Conservation (phyloP, 2,888 invertebrate genomes). For the Heteropelma amictum region DNA sequence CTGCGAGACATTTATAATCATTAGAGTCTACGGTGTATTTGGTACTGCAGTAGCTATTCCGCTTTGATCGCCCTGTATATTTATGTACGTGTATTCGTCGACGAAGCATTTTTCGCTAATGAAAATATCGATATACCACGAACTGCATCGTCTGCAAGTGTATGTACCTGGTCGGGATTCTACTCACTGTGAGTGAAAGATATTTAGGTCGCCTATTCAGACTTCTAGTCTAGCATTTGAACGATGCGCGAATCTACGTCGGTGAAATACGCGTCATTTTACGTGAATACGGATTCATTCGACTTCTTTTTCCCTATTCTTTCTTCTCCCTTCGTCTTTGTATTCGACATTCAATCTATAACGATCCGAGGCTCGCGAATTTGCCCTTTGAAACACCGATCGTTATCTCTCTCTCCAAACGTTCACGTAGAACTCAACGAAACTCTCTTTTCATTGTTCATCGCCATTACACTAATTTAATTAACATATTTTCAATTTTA, state of each 20-base stretch:
- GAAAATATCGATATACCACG: conserved; percentile 49
- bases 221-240: conserved; percentile 19
- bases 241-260: conserved; percentile 29
- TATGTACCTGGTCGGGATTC: conserved; percentile 3
- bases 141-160: neutral
- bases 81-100: neutral
- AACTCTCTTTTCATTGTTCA: neutral
- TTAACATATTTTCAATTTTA: too few species aligned
- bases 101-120: conserved; percentile 9
- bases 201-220: conserved; percentile 50
- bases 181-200: conserved; percentile 36
- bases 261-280: conserved; percentile 22
- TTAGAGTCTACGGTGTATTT: too few species aligned
- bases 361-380: neutral
- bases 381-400: neutral
- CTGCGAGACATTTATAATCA: too few species aligned
- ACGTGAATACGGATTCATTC: neutral
- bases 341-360: conserved; percentile 1
- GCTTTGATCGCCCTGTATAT: neutral
- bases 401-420: conserved; percentile 6
- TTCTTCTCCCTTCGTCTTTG: neutral
- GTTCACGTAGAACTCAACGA: neutral
- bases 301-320: neutral
- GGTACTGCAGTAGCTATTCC: too few species aligned
- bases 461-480: too few species aligned